These are phyloP conservation scores for Asteroscopus sphinx DNA, from an alignment of 2,888 invertebrate genomes.

Conservation along the genomic window DNA sequence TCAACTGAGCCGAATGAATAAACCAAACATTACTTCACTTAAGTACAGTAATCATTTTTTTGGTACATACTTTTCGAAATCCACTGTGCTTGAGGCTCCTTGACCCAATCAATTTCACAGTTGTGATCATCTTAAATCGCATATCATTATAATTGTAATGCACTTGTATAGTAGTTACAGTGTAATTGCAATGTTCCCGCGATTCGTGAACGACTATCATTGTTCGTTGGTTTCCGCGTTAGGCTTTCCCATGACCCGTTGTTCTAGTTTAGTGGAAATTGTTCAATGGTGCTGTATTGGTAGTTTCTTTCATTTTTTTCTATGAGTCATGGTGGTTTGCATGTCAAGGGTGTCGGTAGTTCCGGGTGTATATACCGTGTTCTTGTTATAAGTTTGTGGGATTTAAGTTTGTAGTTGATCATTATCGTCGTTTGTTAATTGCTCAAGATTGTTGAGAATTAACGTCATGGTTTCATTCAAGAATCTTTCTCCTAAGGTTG, in stretches of 20 bases:
- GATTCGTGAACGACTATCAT: constrained; percentile 51
- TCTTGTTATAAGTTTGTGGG: constrained; percentile 10
- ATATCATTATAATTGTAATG: constrained; percentile 48
- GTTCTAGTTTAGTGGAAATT: constrained; percentile 68
- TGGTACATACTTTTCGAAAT: constrained; percentile 14
- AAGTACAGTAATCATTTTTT: constrained; percentile 21
- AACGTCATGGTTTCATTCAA: too few relatives aligned
- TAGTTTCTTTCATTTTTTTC: constrained; percentile 46
- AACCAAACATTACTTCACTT: constrained; percentile 2
- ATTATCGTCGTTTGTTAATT: too few relatives aligned
- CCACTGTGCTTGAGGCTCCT: too few relatives aligned
- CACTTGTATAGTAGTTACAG: constrained; percentile 51
- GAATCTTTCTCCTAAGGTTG: too few relatives aligned
- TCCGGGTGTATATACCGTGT: constrained; percentile 31
- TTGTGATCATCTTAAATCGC: constrained; percentile 35
- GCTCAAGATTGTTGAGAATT: too few relatives aligned
- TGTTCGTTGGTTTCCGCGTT: constrained; percentile 67
- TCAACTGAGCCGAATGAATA: not conserved
- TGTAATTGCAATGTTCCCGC: constrained; percentile 52
- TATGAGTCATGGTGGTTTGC: constrained; percentile 38
- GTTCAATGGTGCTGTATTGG: constrained; percentile 57
- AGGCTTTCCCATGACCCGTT: constrained; percentile 73
- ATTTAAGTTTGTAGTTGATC: not conserved
- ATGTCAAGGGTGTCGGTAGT: constrained; percentile 45
- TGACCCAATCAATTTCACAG: constrained; percentile 43